Evolutionary conservation across 2,113 vertebrate species (phyloP).

Genomic region (Rhagologus leucostigma): DNA sequence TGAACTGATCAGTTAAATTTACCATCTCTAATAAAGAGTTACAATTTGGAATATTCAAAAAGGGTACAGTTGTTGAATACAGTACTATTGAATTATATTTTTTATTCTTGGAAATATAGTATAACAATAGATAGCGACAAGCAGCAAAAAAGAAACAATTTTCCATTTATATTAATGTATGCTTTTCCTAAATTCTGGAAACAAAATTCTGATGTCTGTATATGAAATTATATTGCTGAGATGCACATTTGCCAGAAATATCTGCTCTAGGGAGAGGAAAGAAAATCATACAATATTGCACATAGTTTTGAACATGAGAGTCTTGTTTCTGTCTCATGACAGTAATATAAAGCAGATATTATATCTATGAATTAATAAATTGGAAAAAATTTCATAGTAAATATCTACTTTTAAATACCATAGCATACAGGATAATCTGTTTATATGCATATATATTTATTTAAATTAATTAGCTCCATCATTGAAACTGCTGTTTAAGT

Average conservation of each 20-base stretch:
- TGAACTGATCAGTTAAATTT: neutral
- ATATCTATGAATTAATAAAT: neutral
- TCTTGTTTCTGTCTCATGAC: neutral
- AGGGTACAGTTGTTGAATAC: neutral
- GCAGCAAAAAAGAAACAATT: neutral
- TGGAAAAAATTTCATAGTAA: neutral
- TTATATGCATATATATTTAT: neutral
- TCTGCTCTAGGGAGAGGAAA: neutral
- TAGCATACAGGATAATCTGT: neutral
- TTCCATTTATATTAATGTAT: neutral
- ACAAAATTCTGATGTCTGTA: neutral
- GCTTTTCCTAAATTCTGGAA: neutral
- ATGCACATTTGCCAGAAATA: neutral
- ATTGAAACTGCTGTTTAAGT: neutral
- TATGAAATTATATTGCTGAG: neutral
- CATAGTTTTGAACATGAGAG: neutral
- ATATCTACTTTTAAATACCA: neutral
- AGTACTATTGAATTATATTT: neutral
- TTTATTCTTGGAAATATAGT: neutral
- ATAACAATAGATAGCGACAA: neutral
- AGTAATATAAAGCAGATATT: neutral
- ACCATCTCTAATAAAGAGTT: neutral
- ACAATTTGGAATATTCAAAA: neutral
- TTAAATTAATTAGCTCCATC: neutral
- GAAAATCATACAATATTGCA: neutral